Evolutionary conservation across 2,113 vertebrate species (phyloP), one percentile per base, ranked within the genome.

Genomic region (Naja naja): DNA sequence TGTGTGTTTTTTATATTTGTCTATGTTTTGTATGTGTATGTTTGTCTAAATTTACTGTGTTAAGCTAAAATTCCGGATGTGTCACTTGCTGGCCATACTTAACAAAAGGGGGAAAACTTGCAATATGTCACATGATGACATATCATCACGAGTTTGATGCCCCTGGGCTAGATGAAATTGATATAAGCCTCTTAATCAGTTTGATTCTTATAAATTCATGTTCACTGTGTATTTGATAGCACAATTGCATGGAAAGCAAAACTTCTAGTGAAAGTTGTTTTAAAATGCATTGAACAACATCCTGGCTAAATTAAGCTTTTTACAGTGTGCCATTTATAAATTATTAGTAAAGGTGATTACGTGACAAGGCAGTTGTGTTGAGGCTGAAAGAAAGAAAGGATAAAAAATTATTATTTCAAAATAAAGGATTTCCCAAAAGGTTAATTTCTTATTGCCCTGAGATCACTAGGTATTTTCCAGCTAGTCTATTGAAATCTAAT

Each of bases 381-480:
- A 11, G 43, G 56, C 2, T 86, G 27, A 53, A 47, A 27, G 47
- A 91, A 93, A 30, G 87, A 93, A 93, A 2, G 30, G 55, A n/a
- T 91, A 89, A 43, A 81, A 81, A 81, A 93, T 85, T 85, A 90
- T 81, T 92, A 90, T 55, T 55, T 34, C 39, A 47, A 64, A 56
- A 16, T 55, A 54, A 56, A 89, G 88, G 0, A 4, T 90, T 95
- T 93, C 88, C 90, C 92, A 91, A 93, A 88, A 69, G 7, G 18
- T 4, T 90, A 60, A 88, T 87, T 88, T 89, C 54, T 20, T 6
- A 69, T 93, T 95, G 45, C 0, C 53, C 90, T 45, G 47, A n/a
- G 90, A 85, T 52, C 54, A 55, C 16, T 49, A 90, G 54, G 39
- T 88, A 27, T 92, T 93, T 93, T 92, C 89, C 39, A 87, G 74